Evolutionary conservation across 2,888 invertebrate genomes (phyloP).

Genomic region (Ctenicera cuprea): DNA sequence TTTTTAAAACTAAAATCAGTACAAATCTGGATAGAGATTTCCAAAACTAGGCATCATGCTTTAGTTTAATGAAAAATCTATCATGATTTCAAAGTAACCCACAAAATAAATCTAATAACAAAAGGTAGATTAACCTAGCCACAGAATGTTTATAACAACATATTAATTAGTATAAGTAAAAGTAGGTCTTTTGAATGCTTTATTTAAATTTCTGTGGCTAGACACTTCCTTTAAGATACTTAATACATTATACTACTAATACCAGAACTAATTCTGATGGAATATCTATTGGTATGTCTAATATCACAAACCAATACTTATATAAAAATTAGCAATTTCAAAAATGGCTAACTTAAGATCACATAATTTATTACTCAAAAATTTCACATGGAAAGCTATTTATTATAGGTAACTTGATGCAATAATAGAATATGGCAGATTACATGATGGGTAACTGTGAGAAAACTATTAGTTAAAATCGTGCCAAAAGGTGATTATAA

Average conservation of each 20-base stretch:
- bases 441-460: constrained; percentile 30
- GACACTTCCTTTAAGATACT: background rate
- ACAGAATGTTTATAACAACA: background rate
- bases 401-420: constrained; percentile 15
- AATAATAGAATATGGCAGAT: constrained; percentile 28
- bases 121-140: background rate
- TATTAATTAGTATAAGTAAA: no score
- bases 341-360: constrained; percentile 35
- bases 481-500: background rate
- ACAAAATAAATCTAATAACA: background rate
- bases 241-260: constrained; percentile 13
- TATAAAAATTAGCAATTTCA: constrained; percentile 4
- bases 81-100: background rate
- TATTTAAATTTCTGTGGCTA: background rate
- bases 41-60: background rate
- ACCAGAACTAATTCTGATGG: constrained; percentile 19
- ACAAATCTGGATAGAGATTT: background rate
- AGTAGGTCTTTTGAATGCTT: background rate
- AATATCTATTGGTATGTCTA: constrained; percentile 40
- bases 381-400: constrained; percentile 29
- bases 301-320: constrained; percentile 44
- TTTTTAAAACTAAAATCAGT: constrained; percentile 3
- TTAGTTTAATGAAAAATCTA: background rate
- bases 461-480: background rate
- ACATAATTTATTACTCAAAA: constrained; percentile 24